These are phyloP conservation scores for Ptilorrhoa leucosticta DNA, from an alignment of 2,113 vertebrate genomes.

Conservation along the genomic window DNA sequence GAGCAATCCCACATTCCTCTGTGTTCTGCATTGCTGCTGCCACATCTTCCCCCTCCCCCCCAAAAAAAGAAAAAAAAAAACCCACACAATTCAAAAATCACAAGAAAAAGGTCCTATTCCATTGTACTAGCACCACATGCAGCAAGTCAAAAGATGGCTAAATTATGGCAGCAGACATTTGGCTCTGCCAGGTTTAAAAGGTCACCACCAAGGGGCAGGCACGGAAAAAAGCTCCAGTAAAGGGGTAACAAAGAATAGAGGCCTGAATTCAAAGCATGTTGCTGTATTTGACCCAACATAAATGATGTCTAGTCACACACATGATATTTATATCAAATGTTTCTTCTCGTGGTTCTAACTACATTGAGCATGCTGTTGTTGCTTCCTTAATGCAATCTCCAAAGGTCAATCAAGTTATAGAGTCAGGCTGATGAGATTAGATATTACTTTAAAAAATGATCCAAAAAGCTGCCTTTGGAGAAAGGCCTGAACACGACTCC, in stretches of 20 bases:
- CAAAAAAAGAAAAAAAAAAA: accelerated
- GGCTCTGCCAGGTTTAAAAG: not conserved
- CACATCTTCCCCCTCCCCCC: accelerated
- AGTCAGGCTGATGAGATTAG: constrained; percentile 43
- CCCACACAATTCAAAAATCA: not conserved
- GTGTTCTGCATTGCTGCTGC: not conserved
- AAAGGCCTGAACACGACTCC: not conserved
- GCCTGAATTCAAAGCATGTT: not conserved
- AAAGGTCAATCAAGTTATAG: constrained; percentile 59
- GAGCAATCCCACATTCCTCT: not conserved
- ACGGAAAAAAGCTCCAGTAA: not conserved
- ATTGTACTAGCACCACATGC: not conserved
- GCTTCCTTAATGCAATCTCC: constrained; percentile 23
- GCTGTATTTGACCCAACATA: not conserved
- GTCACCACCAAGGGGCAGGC: not conserved
- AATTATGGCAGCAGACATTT: not conserved
- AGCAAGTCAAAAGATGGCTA: not conserved
- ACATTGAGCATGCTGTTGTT: not conserved
- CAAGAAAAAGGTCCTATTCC: not conserved
- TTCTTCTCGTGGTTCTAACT: not conserved
- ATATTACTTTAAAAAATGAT: constrained; percentile 46
- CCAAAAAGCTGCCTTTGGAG: not conserved
- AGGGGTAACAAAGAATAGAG: not conserved
- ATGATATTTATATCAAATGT: constrained; percentile 15
- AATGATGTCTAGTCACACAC: not conserved